Conservation (phyloP, 2,797 vertebrate genomes). For the Triplophysa yarkandensis region DNA sequence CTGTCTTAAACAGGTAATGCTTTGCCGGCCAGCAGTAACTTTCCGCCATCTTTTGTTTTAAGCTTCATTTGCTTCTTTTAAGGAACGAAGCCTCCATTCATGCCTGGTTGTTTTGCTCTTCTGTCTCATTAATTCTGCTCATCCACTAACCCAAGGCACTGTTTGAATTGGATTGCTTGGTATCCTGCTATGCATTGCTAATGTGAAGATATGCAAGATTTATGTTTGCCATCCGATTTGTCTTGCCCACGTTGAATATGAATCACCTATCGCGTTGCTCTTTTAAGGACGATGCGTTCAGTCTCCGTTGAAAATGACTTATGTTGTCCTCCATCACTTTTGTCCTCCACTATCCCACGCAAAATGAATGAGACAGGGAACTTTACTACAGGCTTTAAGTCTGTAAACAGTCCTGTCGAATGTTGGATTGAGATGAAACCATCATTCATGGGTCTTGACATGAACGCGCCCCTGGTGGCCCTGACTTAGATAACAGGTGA, state of each 20-base stretch:
- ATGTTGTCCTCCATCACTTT: conserved; percentile 4
- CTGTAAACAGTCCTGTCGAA: conserved; percentile 12
- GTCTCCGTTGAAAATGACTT: conserved; percentile 26
- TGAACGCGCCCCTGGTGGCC: conserved; percentile 8
- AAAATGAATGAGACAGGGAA: neutral
- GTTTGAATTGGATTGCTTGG: conserved; percentile 30
- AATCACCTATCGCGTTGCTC: conserved; percentile 14
- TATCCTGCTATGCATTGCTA: conserved; percentile 42
- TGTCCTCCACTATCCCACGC: neutral
- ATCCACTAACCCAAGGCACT: conserved; percentile 35
- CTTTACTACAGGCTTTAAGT: neutral
- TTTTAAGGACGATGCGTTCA: neutral
- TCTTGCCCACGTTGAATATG: conserved; percentile 23
- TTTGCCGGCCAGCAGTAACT: conserved; percentile 32
- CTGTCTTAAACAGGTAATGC: conserved; percentile 69
- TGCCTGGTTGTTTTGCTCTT: conserved; percentile 22
- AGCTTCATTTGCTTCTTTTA: conserved; percentile 17
- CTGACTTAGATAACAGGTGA: neutral
- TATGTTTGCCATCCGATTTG: conserved; percentile 49
- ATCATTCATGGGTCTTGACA: neutral
- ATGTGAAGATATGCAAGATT: conserved; percentile 44
- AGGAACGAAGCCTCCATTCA: conserved; percentile 4
- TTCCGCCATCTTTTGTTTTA: conserved; percentile 47
- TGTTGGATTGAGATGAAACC: conserved; percentile 10
- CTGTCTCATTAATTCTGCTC: conserved; percentile 47